Evolutionary conservation across 1,140 invertebrate species (phyloP).

Genomic region (Drosophila teissieri): DNA sequence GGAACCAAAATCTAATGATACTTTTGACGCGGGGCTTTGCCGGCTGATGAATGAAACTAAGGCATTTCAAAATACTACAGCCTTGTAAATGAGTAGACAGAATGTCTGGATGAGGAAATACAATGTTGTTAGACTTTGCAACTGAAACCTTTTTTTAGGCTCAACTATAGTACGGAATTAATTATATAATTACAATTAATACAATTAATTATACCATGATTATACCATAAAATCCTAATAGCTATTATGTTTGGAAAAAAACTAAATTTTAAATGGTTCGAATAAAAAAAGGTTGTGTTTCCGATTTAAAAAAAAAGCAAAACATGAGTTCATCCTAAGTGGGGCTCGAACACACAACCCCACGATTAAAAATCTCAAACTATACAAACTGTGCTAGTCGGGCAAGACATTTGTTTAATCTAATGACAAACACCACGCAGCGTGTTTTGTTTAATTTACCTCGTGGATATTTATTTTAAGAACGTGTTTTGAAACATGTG

Average conservation of each 20-base stretch:
- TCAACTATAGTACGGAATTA: too few species aligned
- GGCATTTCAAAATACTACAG: constrained; percentile 14
- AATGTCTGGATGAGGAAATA: constrained; percentile 1
- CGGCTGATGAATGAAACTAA: constrained; percentile 31
- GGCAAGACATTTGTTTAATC: constrained; percentile 80
- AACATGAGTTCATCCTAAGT: constrained; percentile 87
- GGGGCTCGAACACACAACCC: constrained; percentile 96
- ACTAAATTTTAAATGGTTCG: rapidly evolving
- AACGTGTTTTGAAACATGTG: neutral
- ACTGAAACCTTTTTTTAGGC: too few species aligned
- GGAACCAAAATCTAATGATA: constrained; percentile 42
- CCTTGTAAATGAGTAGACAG: constrained; percentile 36
- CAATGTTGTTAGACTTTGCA: neutral
- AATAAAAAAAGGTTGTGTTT: neutral
- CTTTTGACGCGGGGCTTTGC: constrained; percentile 44
- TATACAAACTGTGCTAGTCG: constrained; percentile 95
- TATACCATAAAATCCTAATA: too few species aligned
- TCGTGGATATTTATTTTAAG: neutral
- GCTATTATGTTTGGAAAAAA: too few species aligned
- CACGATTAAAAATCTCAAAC: constrained; percentile 97
- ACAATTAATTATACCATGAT: too few species aligned
- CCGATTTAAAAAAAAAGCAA: constrained; percentile 42
- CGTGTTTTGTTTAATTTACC: too few species aligned
- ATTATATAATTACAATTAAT: too few species aligned
- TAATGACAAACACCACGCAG: too few species aligned